These are phyloP conservation scores for Xanthia icteritia DNA, from an alignment of 2,888 invertebrate species.

Conservation along the genomic window DNA sequence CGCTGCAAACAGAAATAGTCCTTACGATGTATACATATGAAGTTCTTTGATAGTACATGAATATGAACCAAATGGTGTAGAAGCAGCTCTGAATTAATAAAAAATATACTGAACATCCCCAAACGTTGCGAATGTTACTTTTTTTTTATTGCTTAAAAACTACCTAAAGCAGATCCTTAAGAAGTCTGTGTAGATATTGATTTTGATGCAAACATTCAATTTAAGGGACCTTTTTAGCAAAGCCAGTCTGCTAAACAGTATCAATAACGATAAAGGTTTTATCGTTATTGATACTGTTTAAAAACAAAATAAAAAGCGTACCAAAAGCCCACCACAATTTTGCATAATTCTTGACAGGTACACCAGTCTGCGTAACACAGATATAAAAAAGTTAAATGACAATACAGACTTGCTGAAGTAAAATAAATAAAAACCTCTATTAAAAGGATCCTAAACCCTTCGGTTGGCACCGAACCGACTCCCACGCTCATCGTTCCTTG, in stretches of 20 bases:
- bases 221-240: not conserved
- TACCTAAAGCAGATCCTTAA: not conserved
- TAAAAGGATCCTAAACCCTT: conserved; percentile 48
- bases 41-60: no score
- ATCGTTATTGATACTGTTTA: no score
- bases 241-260: not conserved
- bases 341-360: conserved; percentile 45
- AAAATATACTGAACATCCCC: not conserved
- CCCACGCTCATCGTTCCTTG: conserved; percentile 70
- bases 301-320: conserved; percentile 2
- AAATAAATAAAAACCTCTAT: conserved; percentile 36
- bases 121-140: not conserved
- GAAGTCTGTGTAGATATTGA: not conserved
- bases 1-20: no score
- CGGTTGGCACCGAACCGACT: conserved; percentile 46
- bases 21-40: no score
- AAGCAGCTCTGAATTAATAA: not conserved
- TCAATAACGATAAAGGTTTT: conserved; percentile 15
- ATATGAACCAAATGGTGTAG: not conserved
- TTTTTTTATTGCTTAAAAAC: not conserved
- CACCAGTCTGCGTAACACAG: conserved; percentile 18
- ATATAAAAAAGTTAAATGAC: conserved; percentile 47
- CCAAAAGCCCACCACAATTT: conserved; percentile 39
- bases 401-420: conserved; percentile 24
- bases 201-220: not conserved